Base-by-base conservation (phyloP, 2,797 vertebrate genomes). In the Clarias fuscus region DNA sequence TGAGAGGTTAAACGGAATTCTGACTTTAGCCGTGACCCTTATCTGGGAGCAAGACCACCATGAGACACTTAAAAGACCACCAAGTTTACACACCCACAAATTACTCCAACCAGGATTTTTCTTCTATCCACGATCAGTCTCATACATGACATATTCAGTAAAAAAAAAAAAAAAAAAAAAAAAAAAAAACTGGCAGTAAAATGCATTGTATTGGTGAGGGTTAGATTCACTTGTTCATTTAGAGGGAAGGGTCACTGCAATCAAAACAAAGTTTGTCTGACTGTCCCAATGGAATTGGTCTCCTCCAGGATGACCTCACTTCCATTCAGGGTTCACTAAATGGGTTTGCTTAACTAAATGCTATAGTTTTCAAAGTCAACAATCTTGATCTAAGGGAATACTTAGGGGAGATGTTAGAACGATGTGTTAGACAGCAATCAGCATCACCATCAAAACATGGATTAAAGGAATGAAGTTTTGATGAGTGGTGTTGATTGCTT, bases 51-150 rank as follows among this genome's bases (percentile, higher is more conserved):
- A 62, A 84, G 86, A 88, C 91, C 88, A 88, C 88, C 79, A 58
- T 82, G 83, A 91, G 90, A 80, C 56, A 90, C 77, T 90, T 91
- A 88, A 75, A 86, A 89, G 93, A 94, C 92, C 92, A 94, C 93
- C 93, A 92, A 88, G 90, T 88, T 81, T 89, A 88, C 90, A 85
- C 92, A 91, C 65, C 68, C 10, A 68, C 64, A 84, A 81, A 90
- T 85, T 89, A 88, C 79, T 85, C 89, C 88, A 73, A 87, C 77
- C 37, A 53, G 61, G 61, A 61, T 24, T 72, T 43, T 71, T 64
- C 11, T 61, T 22, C 24, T 68, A 53, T 48, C 37, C 14, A 43
- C 8, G 62, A 24, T 13, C 8, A 10, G 13, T 65, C 14, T 40
- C 40, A 40, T 22, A 40, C 3, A 65, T 48, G 40, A 43, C 7